phyloP scores from a whole-genome alignment of 2,888 invertebrate species.

The Andrena camellia region DNA sequence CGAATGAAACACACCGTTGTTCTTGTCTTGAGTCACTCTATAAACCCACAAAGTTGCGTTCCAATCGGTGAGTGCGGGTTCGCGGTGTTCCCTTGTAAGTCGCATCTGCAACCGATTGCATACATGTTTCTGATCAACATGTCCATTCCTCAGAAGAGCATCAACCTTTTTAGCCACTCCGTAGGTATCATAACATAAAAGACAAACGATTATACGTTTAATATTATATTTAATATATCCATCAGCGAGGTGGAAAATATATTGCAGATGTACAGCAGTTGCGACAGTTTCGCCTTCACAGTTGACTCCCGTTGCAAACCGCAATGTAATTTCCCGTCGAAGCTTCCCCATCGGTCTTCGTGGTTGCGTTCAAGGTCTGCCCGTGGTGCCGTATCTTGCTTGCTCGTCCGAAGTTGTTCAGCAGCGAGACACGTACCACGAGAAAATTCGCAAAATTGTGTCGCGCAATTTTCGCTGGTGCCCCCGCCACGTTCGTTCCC shows the following conservation, averaged over 20 bases:
- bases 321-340: slow-evolving; percentile 49
- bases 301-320: slow-evolving; percentile 9
- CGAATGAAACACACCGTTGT: too few relatives aligned
- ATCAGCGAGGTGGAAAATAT: slow-evolving; percentile 1
- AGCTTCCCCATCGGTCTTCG: slow-evolving; percentile 35
- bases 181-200: too few relatives aligned
- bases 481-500: background rate
- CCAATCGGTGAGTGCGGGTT: too few relatives aligned
- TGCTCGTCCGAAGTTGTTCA: slow-evolving; percentile 6
- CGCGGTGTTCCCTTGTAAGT: too few relatives aligned
- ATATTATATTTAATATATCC: background rate
- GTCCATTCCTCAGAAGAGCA: too few relatives aligned
- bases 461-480: background rate
- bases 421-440: slow-evolving; percentile 28
- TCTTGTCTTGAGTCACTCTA: too few relatives aligned
- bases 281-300: slow-evolving; percentile 15
- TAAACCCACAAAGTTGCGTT: too few relatives aligned
- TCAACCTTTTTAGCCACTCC: too few relatives aligned
- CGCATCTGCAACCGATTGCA: too few relatives aligned
- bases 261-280: background rate
- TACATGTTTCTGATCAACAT: too few relatives aligned
- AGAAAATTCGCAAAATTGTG: slow-evolving; percentile 23
- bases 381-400: slow-evolving; percentile 24
- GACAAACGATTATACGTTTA: too few relatives aligned
- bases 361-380: slow-evolving; percentile 42